phyloP scores from a whole-genome alignment of 2,113 vertebrate genomes.

The Gallinago paraguaiae region DNA sequence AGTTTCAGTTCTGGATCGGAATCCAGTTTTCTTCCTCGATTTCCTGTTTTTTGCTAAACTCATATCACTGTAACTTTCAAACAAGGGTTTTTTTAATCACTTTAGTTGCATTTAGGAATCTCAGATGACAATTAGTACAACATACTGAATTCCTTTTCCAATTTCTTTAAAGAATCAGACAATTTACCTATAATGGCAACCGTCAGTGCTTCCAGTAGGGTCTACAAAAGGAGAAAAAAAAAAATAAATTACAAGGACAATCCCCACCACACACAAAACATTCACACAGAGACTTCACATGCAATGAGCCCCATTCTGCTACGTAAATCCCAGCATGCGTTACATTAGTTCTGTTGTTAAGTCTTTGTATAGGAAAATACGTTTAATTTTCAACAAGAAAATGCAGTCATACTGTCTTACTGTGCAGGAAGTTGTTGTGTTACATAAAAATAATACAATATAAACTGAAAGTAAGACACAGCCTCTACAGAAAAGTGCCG shows the following conservation, averaged over 20 bases:
- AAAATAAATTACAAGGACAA: background rate
- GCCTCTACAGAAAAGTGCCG: background rate
- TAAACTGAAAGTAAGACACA: background rate
- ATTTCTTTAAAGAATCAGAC: background rate
- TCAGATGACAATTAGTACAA: background rate
- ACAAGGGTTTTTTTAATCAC: background rate
- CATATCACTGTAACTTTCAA: background rate
- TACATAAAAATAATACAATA: background rate
- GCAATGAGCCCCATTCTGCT: background rate
- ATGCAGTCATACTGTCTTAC: background rate
- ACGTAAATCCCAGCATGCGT: background rate
- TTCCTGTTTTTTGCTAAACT: background rate
- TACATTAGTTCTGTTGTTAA: background rate
- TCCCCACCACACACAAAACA: background rate
- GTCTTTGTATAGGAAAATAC: background rate
- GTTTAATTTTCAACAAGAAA: background rate
- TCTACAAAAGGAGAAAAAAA: constrained; percentile 74
- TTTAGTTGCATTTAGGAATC: background rate
- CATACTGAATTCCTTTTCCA: background rate
- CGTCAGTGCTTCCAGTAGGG: constrained; percentile 87
- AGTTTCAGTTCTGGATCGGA: background rate
- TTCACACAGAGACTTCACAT: background rate
- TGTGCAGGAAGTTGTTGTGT: background rate
- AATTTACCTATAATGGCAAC: constrained; percentile 86
- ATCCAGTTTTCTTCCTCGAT: background rate